Conservation (phyloP, 2,113 vertebrate genomes). For the Capreolus pygargus region DNA sequence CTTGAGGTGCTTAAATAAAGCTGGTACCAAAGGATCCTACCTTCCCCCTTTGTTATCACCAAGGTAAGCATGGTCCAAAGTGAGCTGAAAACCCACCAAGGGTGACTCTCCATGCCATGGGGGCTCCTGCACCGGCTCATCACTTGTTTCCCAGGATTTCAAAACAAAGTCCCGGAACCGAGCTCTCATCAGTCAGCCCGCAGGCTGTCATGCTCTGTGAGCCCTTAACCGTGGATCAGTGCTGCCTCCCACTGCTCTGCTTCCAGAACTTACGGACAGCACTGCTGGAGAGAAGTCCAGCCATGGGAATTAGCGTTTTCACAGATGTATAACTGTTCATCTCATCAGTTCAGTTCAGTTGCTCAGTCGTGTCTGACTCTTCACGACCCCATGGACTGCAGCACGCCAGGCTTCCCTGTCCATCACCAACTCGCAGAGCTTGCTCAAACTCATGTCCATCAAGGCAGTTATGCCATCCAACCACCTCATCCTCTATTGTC, state of each 20-base stretch:
- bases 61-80: background rate
- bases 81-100: no score
- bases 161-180: background rate
- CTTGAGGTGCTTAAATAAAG: background rate
- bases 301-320: background rate
- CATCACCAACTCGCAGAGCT: background rate
- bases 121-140: no score
- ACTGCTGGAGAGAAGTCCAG: background rate
- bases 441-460: background rate
- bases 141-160: background rate
- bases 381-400: background rate
- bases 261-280: background rate
- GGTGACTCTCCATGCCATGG: fast-evolving
- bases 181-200: background rate
- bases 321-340: background rate
- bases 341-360: background rate
- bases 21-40: background rate
- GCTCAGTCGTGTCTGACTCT: background rate
- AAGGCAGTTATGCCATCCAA: background rate
- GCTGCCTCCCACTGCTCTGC: background rate
- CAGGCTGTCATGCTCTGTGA: background rate
- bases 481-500: background rate
- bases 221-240: background rate
- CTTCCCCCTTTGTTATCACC: background rate
- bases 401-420: fast-evolving